Percentiles rank a stretch among this genome's conserved stretches.
Conservation (phyloP, 1,140 invertebrate genomes). For the Paralvinella palmiformis region DNA sequence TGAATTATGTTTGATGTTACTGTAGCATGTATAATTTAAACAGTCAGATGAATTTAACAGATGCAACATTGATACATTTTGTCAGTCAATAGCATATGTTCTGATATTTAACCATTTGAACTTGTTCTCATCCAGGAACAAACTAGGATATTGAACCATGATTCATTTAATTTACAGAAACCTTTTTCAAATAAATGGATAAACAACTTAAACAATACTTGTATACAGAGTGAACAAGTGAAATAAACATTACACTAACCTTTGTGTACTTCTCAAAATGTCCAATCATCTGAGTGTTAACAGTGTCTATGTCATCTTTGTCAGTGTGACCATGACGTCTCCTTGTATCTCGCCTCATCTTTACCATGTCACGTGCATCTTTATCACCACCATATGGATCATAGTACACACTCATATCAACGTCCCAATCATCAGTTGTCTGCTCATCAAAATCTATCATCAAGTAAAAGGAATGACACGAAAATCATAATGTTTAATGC, state of each 20-base stretch:
- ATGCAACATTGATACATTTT: no score
- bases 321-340: constrained; percentile 24
- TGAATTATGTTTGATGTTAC: no score
- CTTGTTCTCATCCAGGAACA: background rate
- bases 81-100: background rate
- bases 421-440: constrained; percentile 60
- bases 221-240: background rate
- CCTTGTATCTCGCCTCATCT: constrained; percentile 51
- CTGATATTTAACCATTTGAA: background rate
- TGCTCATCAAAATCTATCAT: constrained; percentile 56
- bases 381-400: constrained; percentile 52
- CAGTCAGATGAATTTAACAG: no score
- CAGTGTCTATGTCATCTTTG: constrained; percentile 4
- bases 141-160: background rate
- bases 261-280: constrained; percentile 53
- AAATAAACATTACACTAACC: constrained; percentile 23
- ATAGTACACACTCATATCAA: constrained; percentile 59
- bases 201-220: background rate
- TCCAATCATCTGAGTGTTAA: constrained; percentile 35
- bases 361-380: constrained; percentile 49
- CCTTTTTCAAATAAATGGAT: background rate
- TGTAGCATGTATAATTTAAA: no score
- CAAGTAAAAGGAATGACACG: background rate
- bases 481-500: background rate
- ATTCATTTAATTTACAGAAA: background rate